Evolutionary conservation across 2,113 vertebrate genomes (phyloP).

Genomic region (Sorex araneus): DNA sequence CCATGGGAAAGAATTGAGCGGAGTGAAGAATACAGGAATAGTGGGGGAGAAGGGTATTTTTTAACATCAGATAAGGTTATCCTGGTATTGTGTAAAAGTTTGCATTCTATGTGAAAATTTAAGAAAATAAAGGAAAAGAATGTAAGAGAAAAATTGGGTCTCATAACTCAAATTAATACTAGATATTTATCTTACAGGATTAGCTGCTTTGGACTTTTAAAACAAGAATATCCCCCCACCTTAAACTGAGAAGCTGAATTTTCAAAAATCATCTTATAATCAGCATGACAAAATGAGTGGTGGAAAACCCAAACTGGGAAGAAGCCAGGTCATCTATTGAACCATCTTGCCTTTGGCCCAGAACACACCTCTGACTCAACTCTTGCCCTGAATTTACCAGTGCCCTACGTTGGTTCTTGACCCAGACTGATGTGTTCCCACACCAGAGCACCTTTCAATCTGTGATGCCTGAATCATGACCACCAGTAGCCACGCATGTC

Average conservation of each 20-base stretch:
- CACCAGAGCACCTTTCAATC: slow-evolving; percentile 28
- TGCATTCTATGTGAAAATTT: slow-evolving; percentile 11
- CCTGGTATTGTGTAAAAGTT: slow-evolving; percentile 8
- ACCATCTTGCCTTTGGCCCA: background rate
- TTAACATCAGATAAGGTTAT: background rate
- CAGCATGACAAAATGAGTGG: slow-evolving; percentile 70
- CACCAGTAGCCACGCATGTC: slow-evolving; percentile 92
- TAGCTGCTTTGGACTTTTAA: slow-evolving; percentile 39
- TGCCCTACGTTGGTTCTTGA: slow-evolving; percentile 31
- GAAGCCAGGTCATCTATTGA: slow-evolving; percentile 71
- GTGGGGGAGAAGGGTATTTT: background rate
- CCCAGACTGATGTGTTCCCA: slow-evolving; percentile 83
- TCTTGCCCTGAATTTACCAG: slow-evolving; percentile 41
- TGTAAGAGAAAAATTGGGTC: background rate
- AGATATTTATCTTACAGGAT: slow-evolving; percentile 67
- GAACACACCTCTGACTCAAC: background rate
- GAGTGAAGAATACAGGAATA: too few species aligned
- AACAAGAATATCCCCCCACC: background rate
- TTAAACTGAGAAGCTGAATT: background rate
- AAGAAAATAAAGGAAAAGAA: background rate
- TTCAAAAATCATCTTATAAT: background rate
- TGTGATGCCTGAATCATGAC: slow-evolving; percentile 92
- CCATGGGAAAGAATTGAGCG: slow-evolving; percentile 67
- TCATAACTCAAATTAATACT: slow-evolving; percentile 29
- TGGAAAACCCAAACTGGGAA: slow-evolving; percentile 63